Base-by-base conservation (phyloP, 2,888 invertebrate genomes). In the Sinodicranocentrus sp. region DNA sequence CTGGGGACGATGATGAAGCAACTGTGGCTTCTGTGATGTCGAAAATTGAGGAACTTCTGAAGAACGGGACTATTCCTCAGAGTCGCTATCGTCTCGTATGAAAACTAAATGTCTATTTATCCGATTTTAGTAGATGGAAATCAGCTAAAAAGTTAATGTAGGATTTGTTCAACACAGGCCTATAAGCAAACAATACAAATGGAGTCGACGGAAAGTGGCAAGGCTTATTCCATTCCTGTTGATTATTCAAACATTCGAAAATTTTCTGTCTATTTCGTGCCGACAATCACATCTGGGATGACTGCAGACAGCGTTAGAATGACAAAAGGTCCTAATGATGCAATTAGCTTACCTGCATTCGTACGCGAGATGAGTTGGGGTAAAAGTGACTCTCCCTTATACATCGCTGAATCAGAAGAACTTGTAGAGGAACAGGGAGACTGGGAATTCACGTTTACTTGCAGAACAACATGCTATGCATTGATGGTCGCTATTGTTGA, bases 71-170 rank as follows among this genome's bases (percentile, higher is more conserved):
- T 19, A n/a, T 78, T 5, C 68, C 68, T 26, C 3, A 25, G 0
- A 68, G 44, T 17, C 33, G 26, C 5, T 78, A 70, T 23, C 28
- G 59, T n/a, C 33, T 78, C 26, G 77, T 78, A 67, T 57, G 67
- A n/a, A 52, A 52, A 52, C 52, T n/a, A 13, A 13, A 57, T 57
- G 21, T 19, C 21, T 26, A 6, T 28, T 63, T 28, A 59, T 57
- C 33, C 21, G 61, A 59, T 59, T 8, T n/a, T 25, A n/a, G n/a
- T n/a, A n/a, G n/a, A n/a, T n/a, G n/a, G n/a, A n/a, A n/a, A n/a
- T n/a, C n/a, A n/a, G n/a, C n/a, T n/a, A n/a, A n/a, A n/a, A n/a
- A n/a, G n/a, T n/a, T n/a, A n/a, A n/a, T n/a, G n/a, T n/a, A n/a
- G n/a, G n/a, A n/a, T n/a, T n/a, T n/a, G n/a, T n/a, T n/a, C n/a